Evolutionary conservation across 2,888 invertebrate genomes (phyloP).

Genomic region (Cerceris ruficornis): DNA sequence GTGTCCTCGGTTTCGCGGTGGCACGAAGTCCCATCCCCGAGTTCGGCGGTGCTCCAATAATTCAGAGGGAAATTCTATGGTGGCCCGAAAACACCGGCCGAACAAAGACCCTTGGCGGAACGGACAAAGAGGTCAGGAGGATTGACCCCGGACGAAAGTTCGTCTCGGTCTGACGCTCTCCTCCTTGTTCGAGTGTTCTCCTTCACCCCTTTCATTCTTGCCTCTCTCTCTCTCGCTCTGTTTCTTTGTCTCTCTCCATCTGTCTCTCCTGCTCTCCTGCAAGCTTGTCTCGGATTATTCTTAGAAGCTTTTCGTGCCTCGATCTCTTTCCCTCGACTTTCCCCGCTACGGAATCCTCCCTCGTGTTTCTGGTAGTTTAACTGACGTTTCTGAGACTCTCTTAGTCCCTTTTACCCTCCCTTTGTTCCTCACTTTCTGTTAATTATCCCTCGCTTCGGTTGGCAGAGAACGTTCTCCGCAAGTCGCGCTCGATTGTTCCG

Average conservation of each 20-base stretch:
- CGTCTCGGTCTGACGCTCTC: constrained; percentile 13
- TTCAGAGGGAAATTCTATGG: constrained; percentile 73
- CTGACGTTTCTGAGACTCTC: no score
- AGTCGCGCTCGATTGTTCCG: no score
- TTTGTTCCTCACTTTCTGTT: no score
- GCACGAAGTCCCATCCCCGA: constrained; percentile 25
- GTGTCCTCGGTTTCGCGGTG: constrained; percentile 32
- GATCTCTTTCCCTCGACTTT: no score
- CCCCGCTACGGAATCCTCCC: no score
- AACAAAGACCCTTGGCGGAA: constrained; percentile 53
- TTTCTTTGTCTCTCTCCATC: background rate
- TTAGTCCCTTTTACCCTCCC: no score
- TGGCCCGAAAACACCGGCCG: constrained; percentile 68
- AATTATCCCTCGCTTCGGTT: no score
- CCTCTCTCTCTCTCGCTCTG: background rate
- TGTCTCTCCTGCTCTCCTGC: background rate
- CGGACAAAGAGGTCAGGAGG: constrained; percentile 61
- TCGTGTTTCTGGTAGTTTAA: no score
- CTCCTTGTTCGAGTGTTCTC: constrained; percentile 1
- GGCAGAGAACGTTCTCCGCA: no score
- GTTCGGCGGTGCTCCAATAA: constrained; percentile 64
- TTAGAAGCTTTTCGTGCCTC: no score
- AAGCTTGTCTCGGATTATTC: no score
- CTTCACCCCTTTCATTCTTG: background rate
- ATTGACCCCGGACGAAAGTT: constrained; percentile 47